phyloP scores from a whole-genome alignment of 2,888 invertebrate species.

The Adela reaumurella region DNA sequence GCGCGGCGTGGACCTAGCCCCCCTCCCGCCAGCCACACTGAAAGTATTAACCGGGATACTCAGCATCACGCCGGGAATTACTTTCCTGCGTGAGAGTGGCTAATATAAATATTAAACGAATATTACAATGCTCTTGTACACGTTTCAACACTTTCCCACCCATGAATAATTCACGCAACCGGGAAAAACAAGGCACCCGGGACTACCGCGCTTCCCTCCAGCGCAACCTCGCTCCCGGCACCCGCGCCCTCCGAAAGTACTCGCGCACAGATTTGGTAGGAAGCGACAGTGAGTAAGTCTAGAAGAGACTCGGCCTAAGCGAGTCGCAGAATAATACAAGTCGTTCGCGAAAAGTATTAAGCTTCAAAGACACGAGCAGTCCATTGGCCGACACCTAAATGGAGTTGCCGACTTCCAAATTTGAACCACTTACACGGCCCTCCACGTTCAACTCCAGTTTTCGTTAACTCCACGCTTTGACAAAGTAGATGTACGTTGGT shows the following conservation, averaged over 20 bases:
- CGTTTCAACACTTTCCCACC: slow-evolving; percentile 32
- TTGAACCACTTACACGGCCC: too few relatives aligned
- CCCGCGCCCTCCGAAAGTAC: not conserved
- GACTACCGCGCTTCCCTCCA: slow-evolving; percentile 3
- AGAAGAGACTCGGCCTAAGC: too few relatives aligned
- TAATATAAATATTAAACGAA: slow-evolving; percentile 45
- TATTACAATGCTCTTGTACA: slow-evolving; percentile 39
- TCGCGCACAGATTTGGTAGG: too few relatives aligned
- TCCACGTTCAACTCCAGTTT: too few relatives aligned
- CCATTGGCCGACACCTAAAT: too few relatives aligned
- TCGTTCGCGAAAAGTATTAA: too few relatives aligned
- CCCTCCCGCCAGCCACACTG: not conserved
- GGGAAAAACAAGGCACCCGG: slow-evolving; percentile 7
- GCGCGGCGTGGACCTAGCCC: not conserved
- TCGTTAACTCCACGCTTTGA: too few relatives aligned
- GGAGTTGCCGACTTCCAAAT: too few relatives aligned
- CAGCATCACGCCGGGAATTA: not conserved
- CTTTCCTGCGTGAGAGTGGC: slow-evolving; percentile 6
- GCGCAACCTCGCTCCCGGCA: slow-evolving; percentile 1
- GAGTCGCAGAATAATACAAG: too few relatives aligned
- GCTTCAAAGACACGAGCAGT: too few relatives aligned
- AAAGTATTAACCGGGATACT: not conserved
- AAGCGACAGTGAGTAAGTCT: too few relatives aligned
- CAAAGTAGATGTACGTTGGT: too few relatives aligned
- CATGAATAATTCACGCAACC: slow-evolving; percentile 39